Conservation (phyloP, 2,888 invertebrate genomes). For the Cantharis rustica region DNA sequence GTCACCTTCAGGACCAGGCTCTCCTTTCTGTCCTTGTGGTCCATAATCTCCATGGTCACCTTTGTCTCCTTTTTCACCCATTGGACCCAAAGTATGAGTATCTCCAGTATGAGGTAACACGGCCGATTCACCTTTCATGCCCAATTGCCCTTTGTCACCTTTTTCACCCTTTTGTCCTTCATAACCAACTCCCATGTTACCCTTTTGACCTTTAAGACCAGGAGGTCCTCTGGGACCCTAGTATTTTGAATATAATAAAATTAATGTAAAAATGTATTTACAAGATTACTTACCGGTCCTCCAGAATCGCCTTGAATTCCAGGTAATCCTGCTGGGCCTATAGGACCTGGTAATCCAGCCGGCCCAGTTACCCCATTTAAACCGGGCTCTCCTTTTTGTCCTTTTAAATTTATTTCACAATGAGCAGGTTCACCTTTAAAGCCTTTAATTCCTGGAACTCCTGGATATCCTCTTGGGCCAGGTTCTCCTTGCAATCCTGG, state of each 20-base stretch:
- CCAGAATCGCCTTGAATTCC: constrained; percentile 70
- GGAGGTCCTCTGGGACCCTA: constrained; percentile 72
- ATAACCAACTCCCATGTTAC: constrained; percentile 63
- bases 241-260: neutral
- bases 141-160: constrained; percentile 69
- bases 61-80: constrained; percentile 63
- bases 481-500: constrained; percentile 71
- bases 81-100: constrained; percentile 51
- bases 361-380: constrained; percentile 72
- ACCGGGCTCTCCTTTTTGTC: constrained; percentile 87
- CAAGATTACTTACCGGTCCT: constrained; percentile 56
- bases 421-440: constrained; percentile 82
- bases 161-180: constrained; percentile 66
- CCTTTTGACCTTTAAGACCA: constrained; percentile 73
- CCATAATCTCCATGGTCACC: constrained; percentile 68
- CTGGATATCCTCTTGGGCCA: constrained; percentile 79
- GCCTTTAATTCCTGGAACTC: constrained; percentile 69
- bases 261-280: neutral
- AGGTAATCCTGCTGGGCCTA: constrained; percentile 63
- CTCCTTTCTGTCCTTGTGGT: constrained; percentile 70
- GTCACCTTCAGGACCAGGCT: constrained; percentile 71
- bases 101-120: constrained; percentile 40
- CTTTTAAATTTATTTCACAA: constrained; percentile 71
- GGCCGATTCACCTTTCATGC: constrained; percentile 62
- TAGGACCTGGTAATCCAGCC: constrained; percentile 67